Percentiles rank a stretch among this genome's conserved stretches.
Conservation (phyloP, 30 jellyfish, hydroid and myxozoan species). For the Catostylus mosaicus region DNA sequence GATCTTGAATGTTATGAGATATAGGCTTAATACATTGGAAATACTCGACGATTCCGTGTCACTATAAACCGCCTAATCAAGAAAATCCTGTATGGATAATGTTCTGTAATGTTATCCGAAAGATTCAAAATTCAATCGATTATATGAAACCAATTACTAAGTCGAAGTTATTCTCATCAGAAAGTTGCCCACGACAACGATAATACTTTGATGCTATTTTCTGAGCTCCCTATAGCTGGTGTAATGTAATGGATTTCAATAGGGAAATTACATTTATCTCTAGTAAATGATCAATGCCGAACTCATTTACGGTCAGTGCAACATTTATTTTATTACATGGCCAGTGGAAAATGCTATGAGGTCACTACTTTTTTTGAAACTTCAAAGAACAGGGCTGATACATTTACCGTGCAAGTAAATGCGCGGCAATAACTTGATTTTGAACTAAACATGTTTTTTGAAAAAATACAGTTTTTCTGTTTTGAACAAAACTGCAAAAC, state of each 20-base stretch:
- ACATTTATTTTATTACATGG: too few relatives aligned
- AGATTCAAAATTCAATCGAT: not conserved
- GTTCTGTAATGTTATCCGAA: not conserved
- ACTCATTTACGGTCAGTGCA: too few relatives aligned
- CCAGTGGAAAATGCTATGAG: too few relatives aligned
- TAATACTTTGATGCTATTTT: slow-evolving; percentile 3
- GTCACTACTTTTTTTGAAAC: too few relatives aligned
- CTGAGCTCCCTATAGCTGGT: not conserved
- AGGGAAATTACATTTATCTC: not conserved
- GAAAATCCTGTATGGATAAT: not conserved
- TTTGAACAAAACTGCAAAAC: too few relatives aligned
- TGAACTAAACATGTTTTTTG: too few relatives aligned
- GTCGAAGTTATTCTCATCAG: slow-evolving; percentile 1
- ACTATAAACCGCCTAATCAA: slow-evolving; percentile 4
- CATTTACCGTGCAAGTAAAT: too few relatives aligned
- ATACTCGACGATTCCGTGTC: not conserved
- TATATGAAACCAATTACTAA: not conserved
- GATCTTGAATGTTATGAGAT: not conserved
- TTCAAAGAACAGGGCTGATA: too few relatives aligned
- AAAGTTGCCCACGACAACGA: not conserved
- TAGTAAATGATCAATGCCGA: too few relatives aligned
- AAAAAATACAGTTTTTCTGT: too few relatives aligned
- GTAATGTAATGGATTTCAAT: not conserved
- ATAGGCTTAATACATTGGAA: not conserved
- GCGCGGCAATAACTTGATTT: too few relatives aligned